Percentiles rank a stretch among this genome's conserved stretches.
phyloP scores from a whole-genome alignment of 1,140 invertebrate genomes.

The Stegodyphus dumicola region DNA sequence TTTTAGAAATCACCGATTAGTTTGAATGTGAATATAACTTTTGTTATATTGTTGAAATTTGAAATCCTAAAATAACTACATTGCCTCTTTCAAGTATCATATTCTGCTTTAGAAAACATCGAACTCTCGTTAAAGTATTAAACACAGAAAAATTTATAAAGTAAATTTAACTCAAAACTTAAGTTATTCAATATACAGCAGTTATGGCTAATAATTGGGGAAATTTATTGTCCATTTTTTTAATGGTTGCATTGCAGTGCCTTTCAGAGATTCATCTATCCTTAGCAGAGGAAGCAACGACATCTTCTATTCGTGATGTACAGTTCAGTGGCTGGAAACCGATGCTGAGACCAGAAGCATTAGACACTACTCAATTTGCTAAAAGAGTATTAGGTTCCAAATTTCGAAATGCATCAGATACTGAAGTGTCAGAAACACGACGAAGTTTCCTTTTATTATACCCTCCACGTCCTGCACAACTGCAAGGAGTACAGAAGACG shows the following conservation, averaged over 20 bases:
- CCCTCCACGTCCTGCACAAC: slow-evolving; percentile 1
- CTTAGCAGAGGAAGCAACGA: slow-evolving; percentile 34
- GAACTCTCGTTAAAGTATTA: neutral
- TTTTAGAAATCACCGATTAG: too few relatives aligned
- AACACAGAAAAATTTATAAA: neutral
- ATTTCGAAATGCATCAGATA: slow-evolving; percentile 6
- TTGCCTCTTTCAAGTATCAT: too few relatives aligned
- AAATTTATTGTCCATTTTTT: neutral
- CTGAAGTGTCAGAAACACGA: slow-evolving; percentile 17
- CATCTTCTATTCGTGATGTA: neutral
- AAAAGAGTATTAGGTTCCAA: slow-evolving; percentile 10
- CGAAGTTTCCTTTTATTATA: slow-evolving; percentile 32
- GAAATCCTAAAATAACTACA: too few relatives aligned
- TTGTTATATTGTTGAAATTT: too few relatives aligned
- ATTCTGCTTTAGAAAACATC: neutral
- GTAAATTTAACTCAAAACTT: neutral
- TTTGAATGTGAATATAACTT: too few relatives aligned
- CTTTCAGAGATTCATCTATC: neutral
- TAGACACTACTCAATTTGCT: slow-evolving; percentile 18
- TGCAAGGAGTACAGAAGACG: neutral
- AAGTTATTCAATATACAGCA: neutral
- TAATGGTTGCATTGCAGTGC: neutral
- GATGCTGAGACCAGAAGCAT: slow-evolving; percentile 13
- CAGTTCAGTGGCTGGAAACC: slow-evolving; percentile 47
- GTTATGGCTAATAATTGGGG: neutral